Evolutionary conservation across 2,113 vertebrate species (phyloP), one percentile per base, ranked within the genome.

Genomic region (Plecotus auritus): DNA sequence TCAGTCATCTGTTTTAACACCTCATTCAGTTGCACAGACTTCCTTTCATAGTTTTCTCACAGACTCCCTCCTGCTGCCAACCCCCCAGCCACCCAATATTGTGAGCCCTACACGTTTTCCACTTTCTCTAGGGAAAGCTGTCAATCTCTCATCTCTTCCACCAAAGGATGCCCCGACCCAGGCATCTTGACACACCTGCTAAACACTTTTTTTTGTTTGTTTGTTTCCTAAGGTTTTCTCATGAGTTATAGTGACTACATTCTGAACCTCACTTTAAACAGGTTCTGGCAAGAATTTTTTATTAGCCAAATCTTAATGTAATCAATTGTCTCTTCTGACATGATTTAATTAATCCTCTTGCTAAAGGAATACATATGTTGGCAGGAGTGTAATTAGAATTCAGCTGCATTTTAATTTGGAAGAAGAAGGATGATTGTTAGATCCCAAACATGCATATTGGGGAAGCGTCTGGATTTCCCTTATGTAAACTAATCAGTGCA

Each of bases 341-440:
- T 88, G 94, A 90, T 72, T 93, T 89, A 85, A 47, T 92, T 89
- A 89, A 89, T 85, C 88, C 18, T 83, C 61, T 94, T 82, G 78
- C 90, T 90, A 80, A 90, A 66, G 40, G 45, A 94, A 74, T 80
- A 13, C n/a, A 92, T 8, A 3, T 78, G 90, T 88, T 70, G 40
- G 72, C 11, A 80, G 66, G 22, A 37, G 40, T 90, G 28, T 88
- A 95, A 91, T 96, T 92, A 78, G 9, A 66, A 89, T 85, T 96
- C 42, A 56, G 23, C 5, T 64, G 59, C n/a, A 91, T 96, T 94
- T 95, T 94, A 83, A 69, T 85, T 88, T 90, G 78, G 69, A 93
- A 61, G 28, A 30, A 37, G 42, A 74, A 35, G 32, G 14, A 56
- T 35, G 35, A 49, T 47, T 51, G 10, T 45, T 85, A 42, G 47